A percentile compares a stretch with the other conserved stretches of the same genome.
These are phyloP conservation scores for Chascanopsetta lugubris DNA, from an alignment of 2,113 vertebrate genomes.

Conservation along the genomic window DNA sequence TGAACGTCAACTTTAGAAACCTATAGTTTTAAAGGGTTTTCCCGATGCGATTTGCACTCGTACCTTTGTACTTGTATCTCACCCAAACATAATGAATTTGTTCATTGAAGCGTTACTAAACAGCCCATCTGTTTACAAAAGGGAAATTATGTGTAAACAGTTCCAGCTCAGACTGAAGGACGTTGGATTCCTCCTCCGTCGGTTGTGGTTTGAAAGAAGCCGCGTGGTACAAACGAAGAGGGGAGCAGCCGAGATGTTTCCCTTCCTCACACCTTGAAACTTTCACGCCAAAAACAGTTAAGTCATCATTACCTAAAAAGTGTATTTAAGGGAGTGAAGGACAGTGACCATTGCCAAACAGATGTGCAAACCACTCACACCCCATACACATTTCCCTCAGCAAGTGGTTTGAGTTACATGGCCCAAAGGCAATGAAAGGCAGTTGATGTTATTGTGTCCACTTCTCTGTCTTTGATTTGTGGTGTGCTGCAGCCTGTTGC, in stretches of 20 bases:
- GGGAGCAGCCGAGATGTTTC: constrained; percentile 32
- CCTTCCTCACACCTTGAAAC: constrained; percentile 57
- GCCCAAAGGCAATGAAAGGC: constrained; percentile 56
- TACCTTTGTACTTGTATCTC: neutral
- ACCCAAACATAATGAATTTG: neutral
- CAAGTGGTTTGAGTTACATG: constrained; percentile 71
- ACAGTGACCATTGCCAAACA: constrained; percentile 66
- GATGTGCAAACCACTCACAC: constrained; percentile 69
- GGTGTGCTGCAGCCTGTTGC: constrained; percentile 31
- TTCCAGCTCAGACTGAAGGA: neutral
- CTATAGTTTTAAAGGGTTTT: neutral
- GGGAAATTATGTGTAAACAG: constrained; percentile 13
- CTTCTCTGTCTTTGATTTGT: constrained; percentile 62
- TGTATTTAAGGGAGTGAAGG: constrained; percentile 60
- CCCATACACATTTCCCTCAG: constrained; percentile 56
- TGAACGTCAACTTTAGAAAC: neutral
- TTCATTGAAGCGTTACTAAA: constrained; percentile 9
- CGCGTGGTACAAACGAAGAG: constrained; percentile 21
- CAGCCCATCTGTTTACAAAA: constrained; percentile 15
- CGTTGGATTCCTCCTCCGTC: constrained; percentile 11
- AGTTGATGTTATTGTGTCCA: constrained; percentile 70
- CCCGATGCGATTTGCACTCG: neutral
- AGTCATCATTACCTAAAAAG: constrained; percentile 62
- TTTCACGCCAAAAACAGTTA: constrained; percentile 52
- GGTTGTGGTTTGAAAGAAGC: constrained; percentile 48